Conservation (phyloP, 2,888 invertebrate genomes). For the Petrolisthes cinctipes region DNA sequence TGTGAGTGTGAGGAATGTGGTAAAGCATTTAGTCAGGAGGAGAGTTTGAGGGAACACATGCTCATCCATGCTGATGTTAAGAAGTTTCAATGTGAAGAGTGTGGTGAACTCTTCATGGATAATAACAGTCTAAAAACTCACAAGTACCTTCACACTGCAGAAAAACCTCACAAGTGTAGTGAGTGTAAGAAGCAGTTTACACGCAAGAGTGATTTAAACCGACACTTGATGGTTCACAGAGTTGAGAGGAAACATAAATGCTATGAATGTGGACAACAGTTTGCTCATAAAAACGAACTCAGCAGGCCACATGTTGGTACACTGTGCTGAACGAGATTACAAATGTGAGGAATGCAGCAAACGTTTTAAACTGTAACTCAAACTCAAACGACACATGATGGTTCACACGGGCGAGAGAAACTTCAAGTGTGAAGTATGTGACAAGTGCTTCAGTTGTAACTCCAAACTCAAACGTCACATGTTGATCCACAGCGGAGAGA, state of each 20-base stretch:
- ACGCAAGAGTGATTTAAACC: constrained; percentile 35
- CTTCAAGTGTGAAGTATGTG: constrained; percentile 86
- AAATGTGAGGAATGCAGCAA: constrained; percentile 41
- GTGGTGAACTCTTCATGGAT: constrained; percentile 28
- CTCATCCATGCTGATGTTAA: not conserved
- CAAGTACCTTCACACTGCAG: constrained; percentile 39
- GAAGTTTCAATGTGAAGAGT: constrained; percentile 41
- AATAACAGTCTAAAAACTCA: constrained; percentile 19
- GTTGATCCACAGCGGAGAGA: constrained; percentile 21
- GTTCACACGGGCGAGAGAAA: constrained; percentile 72
- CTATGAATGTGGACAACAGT: constrained; percentile 31
- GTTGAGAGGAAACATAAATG: constrained; percentile 28
- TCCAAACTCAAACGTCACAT: constrained; percentile 40
- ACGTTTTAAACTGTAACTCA: constrained; percentile 37
- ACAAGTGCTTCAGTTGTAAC: constrained; percentile 77
- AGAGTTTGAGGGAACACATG: constrained; percentile 37
- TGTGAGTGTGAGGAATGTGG: constrained; percentile 40
- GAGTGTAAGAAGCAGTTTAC: constrained; percentile 43
- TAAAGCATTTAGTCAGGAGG: constrained; percentile 31
- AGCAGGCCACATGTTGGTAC: constrained; percentile 45
- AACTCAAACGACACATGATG: constrained; percentile 40
- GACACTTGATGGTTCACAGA: constrained; percentile 31
- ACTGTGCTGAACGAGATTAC: constrained; percentile 39
- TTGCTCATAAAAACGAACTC: constrained; percentile 27
- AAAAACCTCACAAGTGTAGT: constrained; percentile 39